Evolutionary conservation across 1,140 invertebrate species (phyloP).

Genomic region (Ctenoplectra terminalis): DNA sequence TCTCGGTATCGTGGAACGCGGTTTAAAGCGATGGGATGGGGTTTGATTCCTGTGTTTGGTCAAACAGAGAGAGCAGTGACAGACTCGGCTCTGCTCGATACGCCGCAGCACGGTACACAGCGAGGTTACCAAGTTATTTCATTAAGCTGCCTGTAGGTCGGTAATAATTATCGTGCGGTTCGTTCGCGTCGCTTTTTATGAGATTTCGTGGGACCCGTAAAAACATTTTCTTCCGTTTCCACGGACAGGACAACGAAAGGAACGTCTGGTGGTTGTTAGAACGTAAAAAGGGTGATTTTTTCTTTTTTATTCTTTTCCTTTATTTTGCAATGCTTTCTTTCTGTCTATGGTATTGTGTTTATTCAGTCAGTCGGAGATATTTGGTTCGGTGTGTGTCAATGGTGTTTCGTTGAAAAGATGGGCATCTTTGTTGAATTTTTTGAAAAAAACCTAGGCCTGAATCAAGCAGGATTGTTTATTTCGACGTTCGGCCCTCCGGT

Average conservation of each 20-base stretch:
- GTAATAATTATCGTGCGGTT: constrained; percentile 63
- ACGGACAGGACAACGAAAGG: background rate
- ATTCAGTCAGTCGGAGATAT: background rate
- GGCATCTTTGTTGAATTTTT: background rate
- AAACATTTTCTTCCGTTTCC: constrained; percentile 43
- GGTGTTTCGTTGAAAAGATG: background rate
- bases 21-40: constrained; percentile 42
- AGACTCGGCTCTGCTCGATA: constrained; percentile 37
- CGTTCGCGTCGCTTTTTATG: constrained; percentile 40
- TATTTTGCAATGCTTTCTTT: background rate
- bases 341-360: background rate
- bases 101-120: constrained; percentile 41
- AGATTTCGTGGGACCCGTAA: constrained; percentile 32
- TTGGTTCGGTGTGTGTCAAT: background rate
- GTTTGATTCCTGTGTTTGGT: constrained; percentile 73
- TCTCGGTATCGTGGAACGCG: constrained; percentile 63
- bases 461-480: background rate
- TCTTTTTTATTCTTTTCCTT: background rate
- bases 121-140: constrained; percentile 68
- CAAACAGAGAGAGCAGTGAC: constrained; percentile 69
- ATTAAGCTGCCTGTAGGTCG: constrained; percentile 51
- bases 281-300: background rate
- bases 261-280: background rate
- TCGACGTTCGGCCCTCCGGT: background rate
- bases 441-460: background rate